Evolutionary conservation across 64 coral and sea anemone species (phyloP), one percentile per base, ranked within the genome.

Genomic region (Dendronephthya gigantea): DNA sequence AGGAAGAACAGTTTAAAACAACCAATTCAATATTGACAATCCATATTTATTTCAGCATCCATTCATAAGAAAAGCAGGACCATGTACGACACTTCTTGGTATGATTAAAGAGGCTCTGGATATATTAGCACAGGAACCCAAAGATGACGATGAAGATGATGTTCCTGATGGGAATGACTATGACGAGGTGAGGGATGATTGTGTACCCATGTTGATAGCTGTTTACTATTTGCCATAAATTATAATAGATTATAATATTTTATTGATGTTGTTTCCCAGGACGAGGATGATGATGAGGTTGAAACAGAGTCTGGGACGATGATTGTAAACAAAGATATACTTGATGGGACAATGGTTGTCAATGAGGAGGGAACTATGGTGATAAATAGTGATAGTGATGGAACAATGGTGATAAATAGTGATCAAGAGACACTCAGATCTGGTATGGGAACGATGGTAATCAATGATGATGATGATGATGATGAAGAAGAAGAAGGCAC

Each of bases 331-430:
- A 39, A 79, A 79, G 36, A 79, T 39, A 35, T 36, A 34, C 31
- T 39, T 39, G 85, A 50, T 75, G 32, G 74, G 45, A 75, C 22
- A 41, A 37, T 43, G 28, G 89, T 85, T 7, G 92, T 87, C 0
- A 87, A 87, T 85, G 87, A 88, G 9, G 92, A 90, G 41, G 88
- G 84, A 1, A 92, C 89, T 22, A 87, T 92, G 79, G 81, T 92
- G 27, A 49, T 83, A 43, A 45, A 82, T 35, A 86, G 36, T 48
- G 86, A 81, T 23, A 28, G 14, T 13, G 82, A 39, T 45, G 90
- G 76, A 7, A 96, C 94, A 0, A 96, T 96, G 94, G 90, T 96
- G 19, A 89, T 96, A 0, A 96, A 96, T 39, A 96, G 93, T 82
- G 93, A 96, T 23, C 88, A 89, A 12, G 91, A 89, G 8, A 96